Percentiles rank a stretch among this genome's conserved stretches.
These are phyloP conservation scores for Cantharis nigra DNA, from an alignment of 2,888 invertebrate species.

Conservation along the genomic window DNA sequence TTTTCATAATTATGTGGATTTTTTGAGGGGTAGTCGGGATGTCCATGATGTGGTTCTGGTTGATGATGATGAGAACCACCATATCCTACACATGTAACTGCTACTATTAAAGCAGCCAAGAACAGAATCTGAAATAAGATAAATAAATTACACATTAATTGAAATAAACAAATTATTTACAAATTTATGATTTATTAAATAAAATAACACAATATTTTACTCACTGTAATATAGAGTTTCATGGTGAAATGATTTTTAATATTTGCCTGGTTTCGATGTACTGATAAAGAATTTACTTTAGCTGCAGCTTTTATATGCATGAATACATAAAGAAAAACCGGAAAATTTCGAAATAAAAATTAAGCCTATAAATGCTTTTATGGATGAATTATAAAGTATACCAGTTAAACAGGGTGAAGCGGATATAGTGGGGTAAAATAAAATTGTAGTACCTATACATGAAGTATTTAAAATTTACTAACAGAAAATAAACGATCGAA, in stretches of 20 bases:
- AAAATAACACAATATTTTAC: background rate
- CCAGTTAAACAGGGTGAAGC: background rate
- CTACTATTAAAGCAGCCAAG: background rate
- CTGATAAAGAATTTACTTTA: background rate
- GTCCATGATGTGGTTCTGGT: background rate
- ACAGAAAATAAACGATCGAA: too few relatives aligned
- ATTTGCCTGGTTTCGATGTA: background rate
- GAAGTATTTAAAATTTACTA: too few relatives aligned
- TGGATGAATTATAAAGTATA: background rate
- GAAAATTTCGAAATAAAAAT: background rate
- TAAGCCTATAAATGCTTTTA: background rate
- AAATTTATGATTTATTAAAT: too few relatives aligned
- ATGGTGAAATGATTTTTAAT: background rate
- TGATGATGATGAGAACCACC: background rate
- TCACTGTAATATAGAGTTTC: background rate
- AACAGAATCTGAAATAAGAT: background rate
- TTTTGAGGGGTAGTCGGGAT: background rate
- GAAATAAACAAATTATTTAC: background rate
- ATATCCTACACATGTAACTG: background rate
- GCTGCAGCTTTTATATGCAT: background rate
- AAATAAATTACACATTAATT: background rate
- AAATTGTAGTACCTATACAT: too few relatives aligned
- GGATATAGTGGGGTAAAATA: too few relatives aligned
- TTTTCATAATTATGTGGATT: too few relatives aligned
- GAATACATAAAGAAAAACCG: background rate